phyloP scores from a whole-genome alignment of 2,113 vertebrate genomes.

The Nothoprocta pentlandii region DNA sequence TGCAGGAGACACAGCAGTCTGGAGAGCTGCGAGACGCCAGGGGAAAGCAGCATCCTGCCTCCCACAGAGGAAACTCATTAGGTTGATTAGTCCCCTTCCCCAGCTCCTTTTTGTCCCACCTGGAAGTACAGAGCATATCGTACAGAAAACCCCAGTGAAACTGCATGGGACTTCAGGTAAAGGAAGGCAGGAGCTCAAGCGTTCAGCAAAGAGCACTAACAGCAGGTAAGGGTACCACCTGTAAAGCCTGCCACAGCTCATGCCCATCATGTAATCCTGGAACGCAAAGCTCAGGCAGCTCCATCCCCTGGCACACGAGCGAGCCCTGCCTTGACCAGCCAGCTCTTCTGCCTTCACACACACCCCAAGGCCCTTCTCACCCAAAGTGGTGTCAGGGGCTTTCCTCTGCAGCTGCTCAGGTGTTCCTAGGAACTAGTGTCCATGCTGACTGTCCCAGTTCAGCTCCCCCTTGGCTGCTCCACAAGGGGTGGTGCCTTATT shows the following conservation, averaged over 20 bases:
- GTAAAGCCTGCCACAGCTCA: background rate
- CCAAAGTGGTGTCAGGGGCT: background rate
- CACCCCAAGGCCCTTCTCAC: background rate
- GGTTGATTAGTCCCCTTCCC: background rate
- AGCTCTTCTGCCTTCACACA: constrained; percentile 24
- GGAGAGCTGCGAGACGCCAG: background rate
- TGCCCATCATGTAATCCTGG: rapidly evolving
- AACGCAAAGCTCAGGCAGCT: background rate
- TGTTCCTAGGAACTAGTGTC: background rate
- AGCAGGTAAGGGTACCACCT: background rate
- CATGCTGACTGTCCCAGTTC: background rate
- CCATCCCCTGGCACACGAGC: background rate
- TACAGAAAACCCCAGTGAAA: background rate
- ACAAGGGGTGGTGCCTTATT: background rate
- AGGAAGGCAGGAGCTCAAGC: background rate
- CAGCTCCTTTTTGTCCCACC: background rate
- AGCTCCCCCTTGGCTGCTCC: background rate
- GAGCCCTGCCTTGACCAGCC: background rate
- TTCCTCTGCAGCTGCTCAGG: background rate
- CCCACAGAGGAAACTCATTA: background rate
- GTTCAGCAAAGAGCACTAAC: background rate
- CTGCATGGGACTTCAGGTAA: background rate
- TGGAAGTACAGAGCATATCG: background rate
- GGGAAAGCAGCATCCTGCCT: background rate
- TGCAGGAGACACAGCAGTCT: background rate